A percentile compares a stretch with the other conserved stretches of the same genome.
Evolutionary conservation across 2,113 vertebrate species (phyloP).

Genomic region (Candoia aspera): DNA sequence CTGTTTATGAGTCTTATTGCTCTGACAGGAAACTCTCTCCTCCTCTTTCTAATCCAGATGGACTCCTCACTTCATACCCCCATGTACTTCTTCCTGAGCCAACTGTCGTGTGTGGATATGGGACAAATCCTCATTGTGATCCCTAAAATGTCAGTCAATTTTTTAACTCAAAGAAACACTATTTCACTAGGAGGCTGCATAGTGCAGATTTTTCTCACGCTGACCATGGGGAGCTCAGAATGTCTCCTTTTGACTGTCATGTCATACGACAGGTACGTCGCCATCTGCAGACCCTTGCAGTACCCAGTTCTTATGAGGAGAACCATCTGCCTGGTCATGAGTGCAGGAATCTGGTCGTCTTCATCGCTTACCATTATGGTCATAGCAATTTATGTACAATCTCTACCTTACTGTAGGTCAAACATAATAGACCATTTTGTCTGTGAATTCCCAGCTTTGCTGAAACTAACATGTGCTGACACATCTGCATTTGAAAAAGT

Average conservation of each 20-base stretch:
- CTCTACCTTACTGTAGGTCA: conserved; percentile 45
- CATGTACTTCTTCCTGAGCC: conserved; percentile 57
- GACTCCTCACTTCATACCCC: conserved; percentile 44
- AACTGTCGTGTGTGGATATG: conserved; percentile 49
- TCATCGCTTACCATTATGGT: neutral
- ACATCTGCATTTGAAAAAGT: conserved; percentile 45
- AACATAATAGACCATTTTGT: conserved; percentile 51
- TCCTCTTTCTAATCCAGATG: conserved; percentile 44
- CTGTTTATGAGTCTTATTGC: conserved; percentile 45
- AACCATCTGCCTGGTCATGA: conserved; percentile 38
- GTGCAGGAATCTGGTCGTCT: conserved; percentile 33
- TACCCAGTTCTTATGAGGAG: conserved; percentile 44
- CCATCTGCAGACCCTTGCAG: conserved; percentile 40
- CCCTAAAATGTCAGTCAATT: conserved; percentile 50
- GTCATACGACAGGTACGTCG: conserved; percentile 17
- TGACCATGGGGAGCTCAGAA: conserved; percentile 38
- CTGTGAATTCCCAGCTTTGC: conserved; percentile 45
- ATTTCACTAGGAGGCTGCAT: conserved; percentile 49
- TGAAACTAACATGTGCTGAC: conserved; percentile 46
- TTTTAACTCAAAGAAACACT: conserved; percentile 32
- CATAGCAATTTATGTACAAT: conserved; percentile 39
- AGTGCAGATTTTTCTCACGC: conserved; percentile 49
- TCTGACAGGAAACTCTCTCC: conserved; percentile 32
- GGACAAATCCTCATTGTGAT: conserved; percentile 49
- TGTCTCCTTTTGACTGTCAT: conserved; percentile 41